Conservation (phyloP, 1,140 invertebrate species). For the Heterodera carotae region DNA sequence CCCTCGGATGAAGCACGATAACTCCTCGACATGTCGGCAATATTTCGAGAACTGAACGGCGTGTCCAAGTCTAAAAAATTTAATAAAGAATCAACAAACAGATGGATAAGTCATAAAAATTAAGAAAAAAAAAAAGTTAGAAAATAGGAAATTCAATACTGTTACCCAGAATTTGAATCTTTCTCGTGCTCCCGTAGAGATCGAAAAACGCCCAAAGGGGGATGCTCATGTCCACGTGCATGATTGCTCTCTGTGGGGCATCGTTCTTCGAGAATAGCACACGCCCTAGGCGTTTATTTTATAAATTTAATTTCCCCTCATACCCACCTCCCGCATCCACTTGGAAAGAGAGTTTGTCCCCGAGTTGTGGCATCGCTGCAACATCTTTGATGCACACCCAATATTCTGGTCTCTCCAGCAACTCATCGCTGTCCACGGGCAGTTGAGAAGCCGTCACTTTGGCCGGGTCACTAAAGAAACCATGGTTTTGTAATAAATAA, state of each 20-base stretch:
- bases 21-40: slow-evolving; percentile 6
- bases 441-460: slow-evolving; percentile 70
- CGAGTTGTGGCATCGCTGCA: slow-evolving; percentile 76
- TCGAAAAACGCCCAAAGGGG: slow-evolving; percentile 92
- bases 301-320: neutral
- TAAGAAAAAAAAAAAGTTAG: neutral
- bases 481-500: slow-evolving; percentile 46
- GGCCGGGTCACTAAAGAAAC: slow-evolving; percentile 8
- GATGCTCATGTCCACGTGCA: slow-evolving; percentile 88
- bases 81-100: neutral
- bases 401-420: slow-evolving; percentile 91
- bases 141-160: neutral
- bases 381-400: slow-evolving; percentile 81
- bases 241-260: slow-evolving; percentile 70
- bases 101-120: neutral
- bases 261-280: slow-evolving; percentile 44
- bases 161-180: slow-evolving; percentile 70
- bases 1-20: slow-evolving; percentile 34
- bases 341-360: slow-evolving; percentile 35
- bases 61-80: slow-evolving; percentile 14
- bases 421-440: slow-evolving; percentile 86
- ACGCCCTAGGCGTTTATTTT: slow-evolving; percentile 27
- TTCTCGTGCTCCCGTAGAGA: slow-evolving; percentile 87
- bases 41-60: neutral
- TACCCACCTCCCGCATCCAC: slow-evolving; percentile 22